phyloP scores from a whole-genome alignment of 1,140 invertebrate genomes.

The Temnothorax longispinosus region DNA sequence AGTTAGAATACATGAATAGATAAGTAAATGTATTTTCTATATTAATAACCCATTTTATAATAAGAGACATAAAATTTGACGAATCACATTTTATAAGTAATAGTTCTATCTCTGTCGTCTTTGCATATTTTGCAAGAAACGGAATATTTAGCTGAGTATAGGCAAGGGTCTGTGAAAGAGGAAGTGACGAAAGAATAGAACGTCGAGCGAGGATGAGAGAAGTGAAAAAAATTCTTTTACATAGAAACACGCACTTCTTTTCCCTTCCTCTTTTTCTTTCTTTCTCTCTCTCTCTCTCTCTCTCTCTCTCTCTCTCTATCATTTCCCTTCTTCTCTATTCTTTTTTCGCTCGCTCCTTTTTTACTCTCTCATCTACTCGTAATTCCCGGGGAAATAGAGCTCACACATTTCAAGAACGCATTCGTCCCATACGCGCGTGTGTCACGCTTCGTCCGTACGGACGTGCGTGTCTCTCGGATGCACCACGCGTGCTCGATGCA shows the following conservation, averaged over 20 bases:
- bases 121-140: background rate
- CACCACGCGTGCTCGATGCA: background rate
- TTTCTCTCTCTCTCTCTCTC: constrained; percentile 33
- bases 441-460: constrained; percentile 39
- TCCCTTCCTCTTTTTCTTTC: constrained; percentile 28
- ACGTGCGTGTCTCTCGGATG: constrained; percentile 46
- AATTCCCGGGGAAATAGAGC: constrained; percentile 67
- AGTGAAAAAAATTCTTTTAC: constrained; percentile 75
- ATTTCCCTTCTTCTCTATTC: constrained; percentile 28
- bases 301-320: constrained; percentile 36
- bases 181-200: constrained; percentile 23
- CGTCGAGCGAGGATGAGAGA: constrained; percentile 51
- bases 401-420: constrained; percentile 69
- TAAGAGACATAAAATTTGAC: background rate
- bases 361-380: constrained; percentile 56
- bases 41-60: too few species aligned
- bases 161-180: background rate
- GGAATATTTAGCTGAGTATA: constrained; percentile 5
- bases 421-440: constrained; percentile 51
- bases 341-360: background rate
- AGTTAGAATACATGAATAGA: background rate
- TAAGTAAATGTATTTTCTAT: background rate
- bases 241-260: constrained; percentile 56
- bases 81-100: background rate
- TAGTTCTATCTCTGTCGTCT: background rate